Conservation (phyloP, 2,888 invertebrate species). For the Parnassius orleans region DNA sequence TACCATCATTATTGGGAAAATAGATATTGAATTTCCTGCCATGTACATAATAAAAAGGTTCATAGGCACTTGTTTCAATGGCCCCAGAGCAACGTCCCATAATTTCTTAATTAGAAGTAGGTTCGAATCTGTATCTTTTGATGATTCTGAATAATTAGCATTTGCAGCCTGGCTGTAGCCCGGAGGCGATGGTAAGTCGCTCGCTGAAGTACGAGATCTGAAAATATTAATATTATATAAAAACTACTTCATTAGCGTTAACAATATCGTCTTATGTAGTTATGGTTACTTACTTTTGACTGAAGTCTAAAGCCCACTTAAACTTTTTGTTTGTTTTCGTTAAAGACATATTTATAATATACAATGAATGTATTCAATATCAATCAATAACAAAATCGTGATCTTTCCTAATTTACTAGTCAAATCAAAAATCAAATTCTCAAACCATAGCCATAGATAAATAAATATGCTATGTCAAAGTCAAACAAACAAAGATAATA, state of each 20-base stretch:
- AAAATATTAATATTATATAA: conserved; percentile 25
- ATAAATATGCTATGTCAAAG: too few species aligned
- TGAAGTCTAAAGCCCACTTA: conserved; percentile 85
- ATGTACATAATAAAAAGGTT: conserved; percentile 99
- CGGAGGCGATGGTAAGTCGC: conserved; percentile 89
- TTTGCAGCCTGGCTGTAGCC: conserved; percentile 89
- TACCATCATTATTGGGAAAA: conserved; percentile 99
- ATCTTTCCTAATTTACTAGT: too few species aligned
- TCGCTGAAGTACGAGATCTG: conserved; percentile 53
- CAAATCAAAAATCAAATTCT: too few species aligned
- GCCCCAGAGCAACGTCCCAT: conserved; percentile 97
- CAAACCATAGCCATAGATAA: too few species aligned
- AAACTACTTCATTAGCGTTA: conserved; percentile 1
- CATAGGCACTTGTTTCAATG: conserved; percentile 98
- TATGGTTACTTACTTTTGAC: conserved; percentile 69
- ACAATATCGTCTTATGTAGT: conserved; percentile 8
- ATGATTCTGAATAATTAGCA: conserved; percentile 87
- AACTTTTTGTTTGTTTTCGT: conserved; percentile 73
- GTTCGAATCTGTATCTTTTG: conserved; percentile 90
- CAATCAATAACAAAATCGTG: too few species aligned
- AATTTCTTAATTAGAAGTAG: conserved; percentile 95
- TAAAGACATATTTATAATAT: conserved; percentile 54
- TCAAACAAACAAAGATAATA: too few species aligned
- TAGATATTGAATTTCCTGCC: conserved; percentile 99
- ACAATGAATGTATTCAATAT: too few species aligned